Evolutionary conservation across 2,113 vertebrate species (phyloP).

Genomic region (Cyprinodon variegatus): DNA sequence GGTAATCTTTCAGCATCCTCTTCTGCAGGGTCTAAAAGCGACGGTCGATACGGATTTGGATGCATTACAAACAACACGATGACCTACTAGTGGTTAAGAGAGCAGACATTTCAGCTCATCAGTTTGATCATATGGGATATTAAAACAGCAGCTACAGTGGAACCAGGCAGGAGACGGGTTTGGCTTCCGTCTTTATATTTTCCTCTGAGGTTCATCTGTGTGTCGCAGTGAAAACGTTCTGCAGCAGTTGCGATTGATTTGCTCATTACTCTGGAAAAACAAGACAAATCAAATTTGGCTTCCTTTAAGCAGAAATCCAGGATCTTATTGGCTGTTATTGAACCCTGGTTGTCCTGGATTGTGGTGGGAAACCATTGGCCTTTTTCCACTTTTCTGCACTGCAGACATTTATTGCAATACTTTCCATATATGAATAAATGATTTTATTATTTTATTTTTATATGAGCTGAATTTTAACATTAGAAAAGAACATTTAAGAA

Average conservation of each 20-base stretch:
- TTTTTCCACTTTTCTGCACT: background rate
- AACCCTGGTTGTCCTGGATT: background rate
- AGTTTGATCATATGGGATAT: no score
- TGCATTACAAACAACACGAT: background rate
- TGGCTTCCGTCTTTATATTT: no score
- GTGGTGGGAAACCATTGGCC: background rate
- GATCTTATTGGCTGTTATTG: no score
- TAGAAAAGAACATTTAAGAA: no score
- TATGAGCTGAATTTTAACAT: no score
- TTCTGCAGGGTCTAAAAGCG: background rate
- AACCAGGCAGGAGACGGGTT: no score
- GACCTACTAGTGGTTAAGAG: background rate
- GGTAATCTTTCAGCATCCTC: background rate
- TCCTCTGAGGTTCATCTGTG: background rate
- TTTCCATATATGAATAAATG: background rate
- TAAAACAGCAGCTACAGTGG: no score
- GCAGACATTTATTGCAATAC: background rate
- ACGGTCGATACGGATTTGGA: background rate
- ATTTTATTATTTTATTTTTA: background rate
- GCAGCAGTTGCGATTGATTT: background rate
- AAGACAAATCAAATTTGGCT: background rate
- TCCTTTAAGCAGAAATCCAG: no score
- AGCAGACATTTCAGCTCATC: background rate
- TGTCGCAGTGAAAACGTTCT: background rate
- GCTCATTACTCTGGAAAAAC: background rate